Evolutionary conservation across 2,113 vertebrate species (phyloP).

Genomic region (Mustelus asterias): DNA sequence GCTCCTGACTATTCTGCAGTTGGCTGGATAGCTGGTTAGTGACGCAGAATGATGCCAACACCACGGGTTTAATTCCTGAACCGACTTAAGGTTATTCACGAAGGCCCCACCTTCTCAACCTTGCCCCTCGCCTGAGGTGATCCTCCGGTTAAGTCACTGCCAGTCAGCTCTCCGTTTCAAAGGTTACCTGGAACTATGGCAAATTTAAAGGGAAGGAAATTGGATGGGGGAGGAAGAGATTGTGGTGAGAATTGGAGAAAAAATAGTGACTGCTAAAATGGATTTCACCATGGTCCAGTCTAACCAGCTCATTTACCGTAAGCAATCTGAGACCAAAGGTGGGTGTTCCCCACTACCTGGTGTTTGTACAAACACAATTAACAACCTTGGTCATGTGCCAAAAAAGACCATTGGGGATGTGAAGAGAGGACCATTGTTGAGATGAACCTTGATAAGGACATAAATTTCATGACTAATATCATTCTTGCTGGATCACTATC

Average conservation of each 20-base stretch:
- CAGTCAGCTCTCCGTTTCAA: no score
- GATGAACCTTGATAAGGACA: not conserved
- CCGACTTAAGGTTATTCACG: no score
- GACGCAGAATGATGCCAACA: no score
- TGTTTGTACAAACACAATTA: not conserved
- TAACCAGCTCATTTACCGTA: not conserved
- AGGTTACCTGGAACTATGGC: no score
- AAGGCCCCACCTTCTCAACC: no score
- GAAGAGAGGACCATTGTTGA: not conserved
- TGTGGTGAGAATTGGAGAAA: not conserved
- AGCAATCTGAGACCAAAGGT: not conserved
- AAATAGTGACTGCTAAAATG: not conserved
- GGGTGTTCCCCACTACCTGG: not conserved
- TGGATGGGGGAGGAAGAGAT: not conserved
- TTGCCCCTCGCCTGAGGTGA: no score
- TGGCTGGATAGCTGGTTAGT: no score
- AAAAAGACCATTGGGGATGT: not conserved
- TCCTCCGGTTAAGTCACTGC: no score
- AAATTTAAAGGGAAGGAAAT: not conserved
- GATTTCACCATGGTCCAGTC: not conserved
- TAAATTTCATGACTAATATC: not conserved
- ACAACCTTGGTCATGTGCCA: not conserved
- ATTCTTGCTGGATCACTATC: not conserved
- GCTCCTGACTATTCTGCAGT: no score
- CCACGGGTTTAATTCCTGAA: no score